Percentiles rank a stretch among this genome's conserved stretches.
Evolutionary conservation across 1,140 invertebrate species (phyloP).

Genomic region (honey bee (Apis mellifera)): DNA sequence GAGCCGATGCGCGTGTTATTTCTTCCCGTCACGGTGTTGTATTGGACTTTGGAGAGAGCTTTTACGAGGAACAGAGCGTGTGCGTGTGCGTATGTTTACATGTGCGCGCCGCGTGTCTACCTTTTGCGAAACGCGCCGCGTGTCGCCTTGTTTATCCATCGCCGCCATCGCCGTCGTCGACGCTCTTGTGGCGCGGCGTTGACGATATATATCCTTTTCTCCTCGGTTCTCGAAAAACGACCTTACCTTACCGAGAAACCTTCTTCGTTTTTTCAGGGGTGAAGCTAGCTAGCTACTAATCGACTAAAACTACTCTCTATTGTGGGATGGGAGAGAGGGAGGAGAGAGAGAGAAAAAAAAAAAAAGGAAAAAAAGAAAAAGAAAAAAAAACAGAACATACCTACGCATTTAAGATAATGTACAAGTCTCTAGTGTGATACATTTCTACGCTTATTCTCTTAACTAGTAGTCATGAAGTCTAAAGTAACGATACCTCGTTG

Average conservation of each 20-base stretch:
- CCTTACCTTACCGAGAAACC: constrained; percentile 19
- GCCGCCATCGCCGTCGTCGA: neutral
- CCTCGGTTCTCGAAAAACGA: constrained; percentile 14
- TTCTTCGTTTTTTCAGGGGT: constrained; percentile 19
- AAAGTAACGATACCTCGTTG: constrained; percentile 67
- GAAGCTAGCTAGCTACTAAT: constrained; percentile 60
- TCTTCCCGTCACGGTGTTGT: constrained; percentile 11
- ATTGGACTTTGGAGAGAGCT: constrained; percentile 2
- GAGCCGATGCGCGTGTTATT: constrained; percentile 21
- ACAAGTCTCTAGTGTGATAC: constrained; percentile 77
- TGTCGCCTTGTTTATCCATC: constrained; percentile 19
- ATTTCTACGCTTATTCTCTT: constrained; percentile 76
- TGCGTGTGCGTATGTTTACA: neutral
- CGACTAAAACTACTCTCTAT: too few relatives aligned
- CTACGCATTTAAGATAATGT: constrained; percentile 75
- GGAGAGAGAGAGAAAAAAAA: neutral
- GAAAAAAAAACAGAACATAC: constrained; percentile 56
- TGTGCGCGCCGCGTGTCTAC: neutral
- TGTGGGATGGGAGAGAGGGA: too few relatives aligned
- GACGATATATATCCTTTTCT: constrained; percentile 32
- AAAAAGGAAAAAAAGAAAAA: constrained; percentile 36
- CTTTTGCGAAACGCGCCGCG: constrained; percentile 10
- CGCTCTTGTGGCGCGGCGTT: neutral
- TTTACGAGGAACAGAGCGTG: neutral
- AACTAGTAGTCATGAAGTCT: constrained; percentile 73